phyloP scores from a whole-genome alignment of 2,888 invertebrate genomes.

The Loripinus fragilis region DNA sequence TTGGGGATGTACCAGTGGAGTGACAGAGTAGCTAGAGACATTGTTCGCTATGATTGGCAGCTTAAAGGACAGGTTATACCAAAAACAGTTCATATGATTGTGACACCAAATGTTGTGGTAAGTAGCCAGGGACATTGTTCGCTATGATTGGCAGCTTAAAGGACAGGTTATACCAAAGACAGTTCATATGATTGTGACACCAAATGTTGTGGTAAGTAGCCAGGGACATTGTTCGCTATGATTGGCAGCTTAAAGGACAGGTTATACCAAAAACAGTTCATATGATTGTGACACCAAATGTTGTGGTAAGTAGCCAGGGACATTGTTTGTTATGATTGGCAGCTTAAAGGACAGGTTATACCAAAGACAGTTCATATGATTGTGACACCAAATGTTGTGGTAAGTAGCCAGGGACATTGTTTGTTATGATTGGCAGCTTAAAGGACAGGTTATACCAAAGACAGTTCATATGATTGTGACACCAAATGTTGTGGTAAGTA shows the following conservation, averaged over 20 bases:
- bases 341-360: constrained; percentile 90
- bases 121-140: constrained; percentile 88
- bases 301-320: constrained; percentile 89
- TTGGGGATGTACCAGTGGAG: constrained; percentile 98
- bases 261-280: constrained; percentile 90
- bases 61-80: constrained; percentile 90
- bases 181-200: constrained; percentile 95
- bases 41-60: constrained; percentile 90
- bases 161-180: constrained; percentile 90
- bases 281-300: constrained; percentile 96
- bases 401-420: constrained; percentile 89
- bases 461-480: constrained; percentile 95
- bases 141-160: constrained; percentile 90
- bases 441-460: constrained; percentile 90
- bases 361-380: constrained; percentile 92
- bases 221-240: constrained; percentile 87
- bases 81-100: constrained; percentile 92
- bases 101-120: constrained; percentile 93
- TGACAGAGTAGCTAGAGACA: constrained; percentile 91
- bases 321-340: constrained; percentile 89
- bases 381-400: constrained; percentile 94
- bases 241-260: constrained; percentile 93
- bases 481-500: constrained; percentile 92
- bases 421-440: constrained; percentile 90
- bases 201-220: constrained; percentile 91